A percentile compares a stretch with the other conserved stretches of the same genome.
These are phyloP conservation scores for Pseudorectes ferrugineus DNA, from an alignment of 2,113 vertebrate species.

Conservation along the genomic window DNA sequence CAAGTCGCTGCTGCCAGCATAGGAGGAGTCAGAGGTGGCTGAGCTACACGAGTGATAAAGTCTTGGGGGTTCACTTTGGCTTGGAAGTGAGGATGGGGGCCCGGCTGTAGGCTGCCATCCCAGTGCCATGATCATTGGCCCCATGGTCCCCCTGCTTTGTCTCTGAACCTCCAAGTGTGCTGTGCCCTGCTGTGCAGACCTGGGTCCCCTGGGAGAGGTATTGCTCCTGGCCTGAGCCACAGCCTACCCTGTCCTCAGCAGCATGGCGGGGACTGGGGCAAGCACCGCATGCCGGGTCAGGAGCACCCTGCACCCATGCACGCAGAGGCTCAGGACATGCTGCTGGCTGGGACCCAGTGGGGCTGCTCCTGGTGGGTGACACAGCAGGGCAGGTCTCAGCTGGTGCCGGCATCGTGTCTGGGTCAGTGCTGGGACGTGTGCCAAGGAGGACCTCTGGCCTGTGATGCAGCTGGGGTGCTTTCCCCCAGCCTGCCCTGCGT, in stretches of 20 bases:
- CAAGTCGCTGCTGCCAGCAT: background rate
- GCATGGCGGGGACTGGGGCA: background rate
- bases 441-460: rapidly evolving
- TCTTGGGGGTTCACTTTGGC: background rate
- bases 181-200: background rate
- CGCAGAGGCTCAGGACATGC: background rate
- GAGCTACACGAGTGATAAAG: background rate
- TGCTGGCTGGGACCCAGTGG: background rate
- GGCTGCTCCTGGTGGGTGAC: background rate
- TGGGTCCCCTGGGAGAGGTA: background rate
- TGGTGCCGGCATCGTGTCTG: rapidly evolving
- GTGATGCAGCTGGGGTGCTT: background rate
- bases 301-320: background rate
- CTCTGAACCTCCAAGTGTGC: background rate
- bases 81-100: background rate
- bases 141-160: background rate
- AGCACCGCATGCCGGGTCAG: rapidly evolving
- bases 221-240: background rate
- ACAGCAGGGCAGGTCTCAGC: background rate
- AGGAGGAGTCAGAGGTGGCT: background rate
- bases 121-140: background rate
- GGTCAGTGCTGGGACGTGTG: rapidly evolving
- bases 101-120: background rate
- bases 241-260: background rate
- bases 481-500: background rate